Evolutionary conservation across 35 echinoderm and acorn worm species (phyloP), one percentile per base, ranked within the genome.

Genomic region (Ptychodera flava): DNA sequence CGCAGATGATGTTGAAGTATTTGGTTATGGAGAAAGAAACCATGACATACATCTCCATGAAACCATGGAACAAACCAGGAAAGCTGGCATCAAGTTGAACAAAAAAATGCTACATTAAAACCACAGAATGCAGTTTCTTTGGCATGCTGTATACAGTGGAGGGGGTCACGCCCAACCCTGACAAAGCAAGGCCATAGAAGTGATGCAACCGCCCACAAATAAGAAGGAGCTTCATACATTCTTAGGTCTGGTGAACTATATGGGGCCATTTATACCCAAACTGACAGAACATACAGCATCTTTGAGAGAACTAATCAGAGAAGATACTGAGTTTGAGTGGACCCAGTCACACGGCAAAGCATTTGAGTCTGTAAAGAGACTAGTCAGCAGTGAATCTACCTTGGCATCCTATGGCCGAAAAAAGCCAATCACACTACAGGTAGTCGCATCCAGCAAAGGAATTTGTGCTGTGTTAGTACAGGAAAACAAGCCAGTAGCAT

Each of bases 61-160:
- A 1, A 29, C 89, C 16, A 89, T 93, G 87, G 81, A 85, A n/a
- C 64, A 38, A 28, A 31, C 91, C n/a, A 31, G 32, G 34, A 82
- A 89, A 75, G 35, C 36, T 0, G 91, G 91, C 22, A 27, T 93
- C 28, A 82, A 85, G 14, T 89, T 93, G 80, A 93, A 89, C 78
- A 80, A 33, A 36, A 27, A 95, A 95, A 75, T 91, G 93, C 78
- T 80, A 1, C 16, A 93, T 89, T 35, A 84, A 89, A 31, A 53
- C 76, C 6, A 64, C 6, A 64, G 45, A 64, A 64, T 64, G 22
- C 15, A 93, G 84, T 1, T 93, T 90, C 77, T 93, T 93, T 83
- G 84, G 88, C 0, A 86, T 77, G 28, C 37, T 90, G 0, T 93
- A 83, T 81, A 33, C 37, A 32, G 22, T 37, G 35, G 33, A 82